Base-by-base conservation (phyloP, 2,113 vertebrate genomes). In the Mesitornis unicolor region DNA sequence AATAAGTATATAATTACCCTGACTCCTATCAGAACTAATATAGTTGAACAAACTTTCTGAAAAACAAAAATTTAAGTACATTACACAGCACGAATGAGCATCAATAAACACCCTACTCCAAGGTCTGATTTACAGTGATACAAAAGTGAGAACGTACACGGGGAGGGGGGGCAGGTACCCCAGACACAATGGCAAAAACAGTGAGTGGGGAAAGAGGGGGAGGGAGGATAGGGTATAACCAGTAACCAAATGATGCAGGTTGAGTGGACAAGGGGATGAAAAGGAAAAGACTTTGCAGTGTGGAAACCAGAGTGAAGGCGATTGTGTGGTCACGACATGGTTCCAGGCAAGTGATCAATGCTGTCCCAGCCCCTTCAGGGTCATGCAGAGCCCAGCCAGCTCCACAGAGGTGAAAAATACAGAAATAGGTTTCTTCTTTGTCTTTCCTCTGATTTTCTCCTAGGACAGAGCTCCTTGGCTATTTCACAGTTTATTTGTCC, bases 141-240 rank as follows among this genome's bases (percentile, higher is more conserved):
- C 61, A 74, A 71, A 84, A 93, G 54, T 33, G 59, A 83, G 26
- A 54, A 26, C 12, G 1, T 17, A 63, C 43, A 43, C 11, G 5
- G 25, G 4, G 19, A 43, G 18, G n/a, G n/a, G n/a, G n/a, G n/a
- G n/a, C n/a, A n/a, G n/a, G 48, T 45, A 60, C 33, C 33, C 28
- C 31, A 40, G 74, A 69, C 83, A 80, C 2, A 0, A 48, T 0
- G 0, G 33, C 0, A 3, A 51, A 24, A 48, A 29, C 60, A 35
- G 29, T 3, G 4, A 56, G 64, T 1, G n/a, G 20, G 50, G 16
- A 53, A 43, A 47, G n/a, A 79, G n/a, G 51, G 57, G 20, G 24
- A 7, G 19, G 60, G 48, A 29, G 20, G n/a, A 67, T 33, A 21
- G 21, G 14, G 15, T 29, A 6, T n/a, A 26, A 56, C 8, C 1